Base-by-base conservation (phyloP, 2,797 vertebrate genomes). In the Gymnoscopelus braueri region DNA sequence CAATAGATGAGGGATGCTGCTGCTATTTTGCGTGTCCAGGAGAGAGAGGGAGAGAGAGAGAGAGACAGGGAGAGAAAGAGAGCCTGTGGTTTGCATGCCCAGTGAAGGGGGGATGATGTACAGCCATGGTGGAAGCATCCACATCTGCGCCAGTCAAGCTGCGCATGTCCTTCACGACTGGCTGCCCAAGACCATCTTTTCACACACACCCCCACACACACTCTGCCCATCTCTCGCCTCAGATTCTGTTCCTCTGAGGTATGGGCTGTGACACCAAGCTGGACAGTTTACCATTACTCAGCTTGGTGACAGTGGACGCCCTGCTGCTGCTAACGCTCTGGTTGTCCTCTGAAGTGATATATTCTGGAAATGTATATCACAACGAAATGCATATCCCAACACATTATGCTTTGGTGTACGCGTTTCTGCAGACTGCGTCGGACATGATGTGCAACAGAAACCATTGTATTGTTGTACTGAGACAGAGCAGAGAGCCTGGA, bases 21-120 rank as follows among this genome's bases (percentile, higher is more conserved):
- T 89, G 87, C 85, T 90, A 87, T 70, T 92, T 77, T 78, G 72
- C 83, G 86, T 65, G 71, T 93, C 90, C 93, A 44, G 39, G 8
- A 44, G 7, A 44, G 39, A 44, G 32, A 35, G 32, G 5, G 89
- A 26, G 19, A 13, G 12, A 12, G 60, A 50, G 47, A 19, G 47
- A 50, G 19, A 19, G 19, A 19, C 19, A 24, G 35, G 19, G 19
- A 26, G 60, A 7, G 48, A 91, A 92, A 93, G 77, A 83, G 86
- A 85, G 57, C 24, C 79, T 91, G 89, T 84, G 85, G 89, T 89
- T 91, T 93, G 92, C 80, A 92, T 94, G 92, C 92, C 94, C 95
- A 97, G 66, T 61, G 91, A 94, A 96, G 95, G 95, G 94, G 85
- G 95, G 93, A 98, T 98, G 96, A 99, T 98, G 84, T 95, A 98